These are phyloP conservation scores for Brachyhypopomus occidentalis DNA, from an alignment of 2,113 vertebrate genomes.

Conservation along the genomic window DNA sequence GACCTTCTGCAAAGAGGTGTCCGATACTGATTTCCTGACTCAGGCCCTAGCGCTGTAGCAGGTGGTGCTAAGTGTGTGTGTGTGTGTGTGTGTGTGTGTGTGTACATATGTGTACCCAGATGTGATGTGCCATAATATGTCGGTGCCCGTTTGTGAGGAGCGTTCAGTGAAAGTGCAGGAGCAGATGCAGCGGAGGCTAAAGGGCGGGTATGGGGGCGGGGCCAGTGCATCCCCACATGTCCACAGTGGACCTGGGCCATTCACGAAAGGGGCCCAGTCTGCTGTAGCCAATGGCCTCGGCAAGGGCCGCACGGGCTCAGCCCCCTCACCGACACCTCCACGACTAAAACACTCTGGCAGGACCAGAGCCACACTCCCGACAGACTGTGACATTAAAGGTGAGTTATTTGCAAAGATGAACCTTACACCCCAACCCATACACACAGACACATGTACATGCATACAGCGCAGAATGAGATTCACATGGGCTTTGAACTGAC, in stretches of 20 bases:
- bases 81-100: constrained; percentile 18
- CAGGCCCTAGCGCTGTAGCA: background rate
- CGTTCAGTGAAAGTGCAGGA: constrained; percentile 77
- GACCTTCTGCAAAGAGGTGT: background rate
- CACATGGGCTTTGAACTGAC: too few species aligned
- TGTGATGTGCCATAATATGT: constrained; percentile 67
- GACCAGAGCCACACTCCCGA: constrained; percentile 61
- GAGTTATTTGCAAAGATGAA: background rate
- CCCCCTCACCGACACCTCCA: constrained; percentile 53
- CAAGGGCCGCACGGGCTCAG: constrained; percentile 66
- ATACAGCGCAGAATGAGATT: too few species aligned
- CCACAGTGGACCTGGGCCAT: constrained; percentile 68
- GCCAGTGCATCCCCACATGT: constrained; percentile 66
- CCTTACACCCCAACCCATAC: too few species aligned
- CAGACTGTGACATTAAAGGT: constrained; percentile 53
- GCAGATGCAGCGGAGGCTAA: constrained; percentile 76
- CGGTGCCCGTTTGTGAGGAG: constrained; percentile 73
- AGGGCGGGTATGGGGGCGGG: constrained; percentile 69
- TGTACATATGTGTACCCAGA: constrained; percentile 39
- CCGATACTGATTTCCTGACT: background rate
- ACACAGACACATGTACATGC: background rate
- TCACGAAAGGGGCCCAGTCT: constrained; percentile 62
- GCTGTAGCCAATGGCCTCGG: constrained; percentile 63
- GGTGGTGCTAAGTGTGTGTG: background rate
- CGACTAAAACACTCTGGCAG: constrained; percentile 73